These are phyloP conservation scores for Zosterops borbonicus DNA, from an alignment of 2,113 vertebrate species.

Conservation along the genomic window DNA sequence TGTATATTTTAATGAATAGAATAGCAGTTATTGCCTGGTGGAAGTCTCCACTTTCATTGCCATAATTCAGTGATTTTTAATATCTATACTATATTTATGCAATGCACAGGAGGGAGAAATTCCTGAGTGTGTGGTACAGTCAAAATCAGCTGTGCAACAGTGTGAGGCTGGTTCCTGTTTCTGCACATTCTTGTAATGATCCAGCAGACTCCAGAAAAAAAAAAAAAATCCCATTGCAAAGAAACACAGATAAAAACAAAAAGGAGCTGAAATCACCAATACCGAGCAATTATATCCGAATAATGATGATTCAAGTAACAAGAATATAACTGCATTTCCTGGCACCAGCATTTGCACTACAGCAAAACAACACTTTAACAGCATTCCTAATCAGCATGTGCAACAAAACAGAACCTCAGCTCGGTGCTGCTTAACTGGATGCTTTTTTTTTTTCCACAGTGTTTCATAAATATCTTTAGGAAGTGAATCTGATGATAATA, in stretches of 20 bases:
- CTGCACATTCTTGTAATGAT: not conserved
- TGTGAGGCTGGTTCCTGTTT: not conserved
- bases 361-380: conserved; percentile 60
- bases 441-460: not conserved
- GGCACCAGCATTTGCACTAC: conserved; percentile 31
- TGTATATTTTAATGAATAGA: not conserved
- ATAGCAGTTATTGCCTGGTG: not conserved
- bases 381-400: conserved; percentile 60
- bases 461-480: conserved; percentile 67
- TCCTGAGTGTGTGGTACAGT: not conserved
- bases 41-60: not conserved
- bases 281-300: conserved; percentile 16
- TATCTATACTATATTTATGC: not conserved
- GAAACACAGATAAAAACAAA: not conserved
- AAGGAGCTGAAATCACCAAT: not conserved
- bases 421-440: not conserved
- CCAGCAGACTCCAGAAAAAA: not conserved
- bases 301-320: conserved; percentile 58
- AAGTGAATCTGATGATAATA: conserved; percentile 65
- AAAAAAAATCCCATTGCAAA: not conserved
- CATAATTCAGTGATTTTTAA: not conserved
- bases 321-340: conserved; percentile 60
- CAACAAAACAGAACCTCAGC: conserved; percentile 42
- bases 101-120: not conserved
- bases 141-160: not conserved